A percentile compares a stretch with the other conserved stretches of the same genome.
Evolutionary conservation across 2,113 vertebrate species (phyloP).

Genomic region (Corvus cornix): DNA sequence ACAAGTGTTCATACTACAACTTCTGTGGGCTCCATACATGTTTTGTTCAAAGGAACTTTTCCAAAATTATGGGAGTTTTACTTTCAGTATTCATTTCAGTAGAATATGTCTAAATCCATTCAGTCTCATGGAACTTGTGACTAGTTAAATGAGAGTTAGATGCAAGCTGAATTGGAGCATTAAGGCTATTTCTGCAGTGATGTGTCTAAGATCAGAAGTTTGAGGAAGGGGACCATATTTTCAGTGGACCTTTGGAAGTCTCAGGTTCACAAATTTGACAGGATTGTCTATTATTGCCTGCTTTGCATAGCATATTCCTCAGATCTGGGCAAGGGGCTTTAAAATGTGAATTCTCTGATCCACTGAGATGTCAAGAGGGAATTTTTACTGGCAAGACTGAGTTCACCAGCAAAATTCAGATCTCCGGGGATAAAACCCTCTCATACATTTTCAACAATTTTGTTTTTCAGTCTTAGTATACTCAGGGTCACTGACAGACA

Average conservation of each 20-base stretch:
- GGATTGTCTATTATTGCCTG: background rate
- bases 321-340: background rate
- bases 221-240: background rate
- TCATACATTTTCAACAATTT: background rate
- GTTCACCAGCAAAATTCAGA: background rate
- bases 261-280: background rate
- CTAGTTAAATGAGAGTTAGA: background rate
- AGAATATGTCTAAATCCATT: background rate
- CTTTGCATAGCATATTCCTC: background rate
- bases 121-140: background rate
- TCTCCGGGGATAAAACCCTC: background rate
- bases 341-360: background rate
- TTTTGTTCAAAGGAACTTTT: background rate
- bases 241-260: background rate
- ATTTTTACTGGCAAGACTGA: background rate
- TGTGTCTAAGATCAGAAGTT: background rate
- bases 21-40: background rate
- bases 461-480: background rate
- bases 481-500: background rate
- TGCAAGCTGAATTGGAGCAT: background rate
- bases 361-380: background rate
- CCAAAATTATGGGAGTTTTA: background rate
- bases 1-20: background rate
- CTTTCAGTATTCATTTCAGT: background rate
- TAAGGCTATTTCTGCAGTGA: background rate